Percentiles rank a stretch among this genome's conserved stretches.
Evolutionary conservation across 2,888 invertebrate genomes (phyloP).

Genomic region (Griposia aprilina): DNA sequence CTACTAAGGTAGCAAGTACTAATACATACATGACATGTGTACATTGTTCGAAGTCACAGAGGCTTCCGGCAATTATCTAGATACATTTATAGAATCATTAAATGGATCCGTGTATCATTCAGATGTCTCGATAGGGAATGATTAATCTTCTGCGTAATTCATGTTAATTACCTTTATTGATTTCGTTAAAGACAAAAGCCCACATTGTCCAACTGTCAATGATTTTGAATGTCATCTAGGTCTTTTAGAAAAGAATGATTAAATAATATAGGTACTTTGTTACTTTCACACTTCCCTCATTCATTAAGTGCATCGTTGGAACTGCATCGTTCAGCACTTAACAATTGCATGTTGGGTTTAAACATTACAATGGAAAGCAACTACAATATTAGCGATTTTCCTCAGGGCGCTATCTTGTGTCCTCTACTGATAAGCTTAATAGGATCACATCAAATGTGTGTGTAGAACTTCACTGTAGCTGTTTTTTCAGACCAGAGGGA

Average conservation of each 20-base stretch:
- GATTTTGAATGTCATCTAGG: neutral
- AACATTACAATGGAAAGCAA: slow-evolving; percentile 34
- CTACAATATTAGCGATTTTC: neutral
- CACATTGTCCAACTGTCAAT: neutral
- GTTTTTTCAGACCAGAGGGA: neutral
- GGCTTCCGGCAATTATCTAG: slow-evolving; percentile 54
- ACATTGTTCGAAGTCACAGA: slow-evolving; percentile 43
- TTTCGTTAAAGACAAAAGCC: slow-evolving; percentile 8
- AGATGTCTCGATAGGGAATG: slow-evolving; percentile 49
- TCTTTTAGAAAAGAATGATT: neutral
- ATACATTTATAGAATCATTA: slow-evolving; percentile 47
- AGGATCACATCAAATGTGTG: neutral
- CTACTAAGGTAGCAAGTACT: slow-evolving; percentile 41
- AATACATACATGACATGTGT: slow-evolving; percentile 36
- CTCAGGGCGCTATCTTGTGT: slow-evolving; percentile 12
- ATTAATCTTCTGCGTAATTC: slow-evolving; percentile 33
- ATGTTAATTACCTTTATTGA: slow-evolving; percentile 33
- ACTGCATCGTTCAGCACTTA: slow-evolving; percentile 50
- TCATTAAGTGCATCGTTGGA: slow-evolving; percentile 3
- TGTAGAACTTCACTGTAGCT: neutral
- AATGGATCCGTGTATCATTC: slow-evolving; percentile 55
- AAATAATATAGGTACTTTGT: neutral
- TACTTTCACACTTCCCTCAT: slow-evolving; percentile 1
- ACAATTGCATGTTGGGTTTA: slow-evolving; percentile 22
- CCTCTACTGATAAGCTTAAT: neutral